Conservation (phyloP, 1,140 invertebrate species). For the Drosophila yakuba region DNA sequence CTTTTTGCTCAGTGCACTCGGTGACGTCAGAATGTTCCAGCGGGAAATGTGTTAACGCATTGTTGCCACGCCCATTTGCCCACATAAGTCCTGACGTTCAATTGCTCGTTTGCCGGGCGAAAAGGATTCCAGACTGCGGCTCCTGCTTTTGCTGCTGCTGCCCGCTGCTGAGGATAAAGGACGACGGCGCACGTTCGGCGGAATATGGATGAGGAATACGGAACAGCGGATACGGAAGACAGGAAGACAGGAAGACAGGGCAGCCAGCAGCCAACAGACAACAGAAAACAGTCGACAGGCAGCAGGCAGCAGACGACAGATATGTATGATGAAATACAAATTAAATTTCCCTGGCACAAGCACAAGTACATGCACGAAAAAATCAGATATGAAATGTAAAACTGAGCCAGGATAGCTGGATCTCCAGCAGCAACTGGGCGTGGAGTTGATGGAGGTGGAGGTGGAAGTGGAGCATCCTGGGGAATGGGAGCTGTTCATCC, state of each 20-base stretch:
- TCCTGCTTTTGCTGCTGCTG: background rate
- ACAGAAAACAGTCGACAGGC: background rate
- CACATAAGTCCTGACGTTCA: conserved; percentile 41
- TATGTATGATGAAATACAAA: conserved; percentile 80
- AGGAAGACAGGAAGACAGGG: conserved; percentile 2
- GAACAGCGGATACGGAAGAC: conserved; percentile 1
- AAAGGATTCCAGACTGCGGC: conserved; percentile 22
- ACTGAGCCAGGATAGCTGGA: conserved; percentile 35
- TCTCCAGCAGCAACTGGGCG: background rate
- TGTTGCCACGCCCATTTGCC: conserved; percentile 39
- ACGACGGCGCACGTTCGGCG: background rate
- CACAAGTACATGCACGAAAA: conserved; percentile 52
- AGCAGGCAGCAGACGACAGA: conserved; percentile 51
- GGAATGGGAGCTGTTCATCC: background rate
- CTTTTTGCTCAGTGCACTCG: background rate
- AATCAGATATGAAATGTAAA: conserved; percentile 82
- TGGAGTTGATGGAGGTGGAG: background rate
- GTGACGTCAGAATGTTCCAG: background rate
- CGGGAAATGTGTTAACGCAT: conserved; percentile 44
- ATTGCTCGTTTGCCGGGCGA: conserved; percentile 65
- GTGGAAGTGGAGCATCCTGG: background rate
- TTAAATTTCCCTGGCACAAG: conserved; percentile 69
- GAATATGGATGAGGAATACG: conserved; percentile 1
- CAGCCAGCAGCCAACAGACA: background rate
- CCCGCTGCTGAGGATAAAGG: conserved; percentile 6